A percentile compares a stretch with the other conserved stretches of the same genome.
Conservation (phyloP, 2,113 vertebrate species). For the Callorhinus ursinus region DNA sequence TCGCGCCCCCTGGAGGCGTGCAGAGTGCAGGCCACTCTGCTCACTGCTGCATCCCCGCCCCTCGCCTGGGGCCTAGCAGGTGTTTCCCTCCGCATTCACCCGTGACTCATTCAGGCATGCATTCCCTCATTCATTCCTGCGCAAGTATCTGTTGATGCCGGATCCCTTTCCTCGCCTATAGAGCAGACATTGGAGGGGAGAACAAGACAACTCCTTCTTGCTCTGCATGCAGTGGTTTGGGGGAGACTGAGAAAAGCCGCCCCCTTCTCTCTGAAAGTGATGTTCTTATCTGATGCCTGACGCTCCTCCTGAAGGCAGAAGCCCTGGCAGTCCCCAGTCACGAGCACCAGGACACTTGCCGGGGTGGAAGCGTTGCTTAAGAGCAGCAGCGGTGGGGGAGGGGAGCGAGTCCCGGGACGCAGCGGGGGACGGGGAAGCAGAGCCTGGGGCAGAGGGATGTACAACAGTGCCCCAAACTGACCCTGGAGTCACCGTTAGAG, state of each 20-base stretch:
- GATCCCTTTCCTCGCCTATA: neutral
- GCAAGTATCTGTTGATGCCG: neutral
- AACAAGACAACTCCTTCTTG: neutral
- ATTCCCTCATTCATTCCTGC: neutral
- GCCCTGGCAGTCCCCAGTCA: neutral
- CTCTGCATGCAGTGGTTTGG: neutral
- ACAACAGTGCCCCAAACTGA: neutral
- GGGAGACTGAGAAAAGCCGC: neutral
- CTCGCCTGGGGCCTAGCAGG: rapidly evolving
- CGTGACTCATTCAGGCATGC: neutral
- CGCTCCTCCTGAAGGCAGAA: neutral
- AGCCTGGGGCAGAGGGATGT: rapidly evolving
- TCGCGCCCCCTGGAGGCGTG: neutral
- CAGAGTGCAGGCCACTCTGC: too few species aligned
- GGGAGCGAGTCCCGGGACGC: neutral
- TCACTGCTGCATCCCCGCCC: neutral
- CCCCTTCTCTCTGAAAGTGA: neutral
- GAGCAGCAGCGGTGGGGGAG: neutral
- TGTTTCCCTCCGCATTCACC: neutral
- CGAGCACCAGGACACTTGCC: neutral
- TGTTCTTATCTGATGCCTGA: neutral
- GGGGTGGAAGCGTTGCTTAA: neutral
- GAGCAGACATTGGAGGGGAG: neutral
- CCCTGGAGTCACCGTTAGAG: neutral
- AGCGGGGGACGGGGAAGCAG: too few species aligned